Base-by-base conservation (phyloP, 2,113 vertebrate species). In the Zeus faber region DNA sequence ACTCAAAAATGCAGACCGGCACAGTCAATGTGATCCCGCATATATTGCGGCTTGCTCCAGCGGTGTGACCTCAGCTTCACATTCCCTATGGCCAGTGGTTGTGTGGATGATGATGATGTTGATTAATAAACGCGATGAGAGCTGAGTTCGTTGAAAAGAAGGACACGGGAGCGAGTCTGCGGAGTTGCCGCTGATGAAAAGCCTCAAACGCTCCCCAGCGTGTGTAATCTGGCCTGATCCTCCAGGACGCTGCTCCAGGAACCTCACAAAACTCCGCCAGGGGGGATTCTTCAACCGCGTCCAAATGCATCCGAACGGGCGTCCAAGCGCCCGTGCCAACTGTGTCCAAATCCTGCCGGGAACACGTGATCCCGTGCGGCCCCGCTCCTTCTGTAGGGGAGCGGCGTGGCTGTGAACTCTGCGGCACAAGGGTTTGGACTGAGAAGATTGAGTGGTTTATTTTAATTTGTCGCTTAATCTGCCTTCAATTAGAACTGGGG, bases 381-480 rank as follows among this genome's bases (percentile, higher is more conserved):
- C n/a, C 17, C 21, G 1, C 22, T 1, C 26, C 43, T n/a, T n/a
- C 26, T 29, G 13, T n/a, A 35, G 26, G 20, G 14, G 21, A 7
- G 33, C 21, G 35, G 14, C 16, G 11, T 14, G 2, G 22, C 45
- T 26, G 23, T 14, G 24, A 16, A 16, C 18, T 45, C 11, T 17
- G 1, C 11, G 27, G 47, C 46, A 24, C 27, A 51, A 24, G 52
- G 53, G 45, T 29, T 50, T 71, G 54, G 27, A 50, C 9, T 39
- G 56, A 62, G 55, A 68, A 67, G 71, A 80, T 47, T 65, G 69
- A 58, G 62, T 31, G 26, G 37, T 51, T 60, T 65, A 62, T 51
- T 74, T 84, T 72, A 82, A 80, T 74, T 76, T 65, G 59, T 27
- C 58, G 54, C 22, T 76, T 77, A 80, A 76, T 73, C 74, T 14